Conservation (phyloP, 1,140 invertebrate genomes). For the Calliopsis andreniformis region DNA sequence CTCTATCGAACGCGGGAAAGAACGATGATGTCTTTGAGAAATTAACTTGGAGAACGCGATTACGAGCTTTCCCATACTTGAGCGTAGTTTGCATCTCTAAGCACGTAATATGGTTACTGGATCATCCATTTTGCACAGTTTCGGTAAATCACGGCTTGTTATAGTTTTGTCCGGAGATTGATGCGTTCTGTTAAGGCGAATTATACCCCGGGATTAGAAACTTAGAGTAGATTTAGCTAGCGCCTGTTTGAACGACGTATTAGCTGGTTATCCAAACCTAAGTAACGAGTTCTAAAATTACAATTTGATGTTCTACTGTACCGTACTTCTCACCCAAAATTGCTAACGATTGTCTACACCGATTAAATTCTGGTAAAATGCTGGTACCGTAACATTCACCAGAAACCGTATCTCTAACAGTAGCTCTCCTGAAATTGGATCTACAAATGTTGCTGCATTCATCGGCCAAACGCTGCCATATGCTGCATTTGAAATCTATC, state of each 20-base stretch:
- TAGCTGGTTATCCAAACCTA: no score
- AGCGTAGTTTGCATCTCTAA: not conserved
- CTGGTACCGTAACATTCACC: no score
- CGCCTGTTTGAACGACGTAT: not conserved
- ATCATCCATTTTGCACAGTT: constrained; percentile 22
- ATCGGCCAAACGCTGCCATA: no score
- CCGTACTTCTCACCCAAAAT: no score
- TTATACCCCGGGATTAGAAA: constrained; percentile 11
- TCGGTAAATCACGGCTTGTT: constrained; percentile 16
- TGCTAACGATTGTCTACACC: no score
- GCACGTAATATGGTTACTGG: not conserved
- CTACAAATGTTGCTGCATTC: no score
- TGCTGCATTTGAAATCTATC: no score
- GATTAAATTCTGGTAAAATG: no score
- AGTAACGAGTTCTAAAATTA: no score
- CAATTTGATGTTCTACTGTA: no score
- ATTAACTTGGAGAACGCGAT: constrained; percentile 25
- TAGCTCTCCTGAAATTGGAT: no score
- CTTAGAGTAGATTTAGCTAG: constrained; percentile 7
- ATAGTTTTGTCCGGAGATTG: constrained; percentile 17
- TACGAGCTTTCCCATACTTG: not conserved
- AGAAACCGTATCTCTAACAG: no score
- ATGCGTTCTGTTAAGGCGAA: constrained; percentile 2
- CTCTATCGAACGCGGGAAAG: constrained; percentile 24
- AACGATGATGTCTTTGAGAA: not conserved